Evolutionary conservation across 2,888 invertebrate species (phyloP).

Genomic region (Drosophila melanosoma): DNA sequence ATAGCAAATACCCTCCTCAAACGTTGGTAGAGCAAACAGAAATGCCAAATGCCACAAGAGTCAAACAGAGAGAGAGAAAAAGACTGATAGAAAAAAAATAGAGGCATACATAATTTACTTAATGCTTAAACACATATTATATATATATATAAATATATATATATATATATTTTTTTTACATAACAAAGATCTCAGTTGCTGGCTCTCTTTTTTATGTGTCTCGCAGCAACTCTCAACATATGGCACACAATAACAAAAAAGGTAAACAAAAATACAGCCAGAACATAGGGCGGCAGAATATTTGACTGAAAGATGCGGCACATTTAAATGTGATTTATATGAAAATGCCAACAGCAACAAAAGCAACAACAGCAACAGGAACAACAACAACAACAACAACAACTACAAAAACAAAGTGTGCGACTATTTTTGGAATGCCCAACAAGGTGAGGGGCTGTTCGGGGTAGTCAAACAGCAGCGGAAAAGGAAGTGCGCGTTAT

Average conservation of each 20-base stretch:
- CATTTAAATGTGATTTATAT: slow-evolving; percentile 74
- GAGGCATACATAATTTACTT: slow-evolving; percentile 18
- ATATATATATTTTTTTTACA: slow-evolving; percentile 34
- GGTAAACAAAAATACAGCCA: slow-evolving; percentile 51
- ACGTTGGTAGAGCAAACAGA: slow-evolving; percentile 22
- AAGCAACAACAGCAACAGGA: not conserved
- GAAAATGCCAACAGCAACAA: slow-evolving; percentile 39
- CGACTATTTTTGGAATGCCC: slow-evolving; percentile 66
- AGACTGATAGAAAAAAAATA: not conserved
- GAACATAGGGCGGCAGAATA: slow-evolving; percentile 11
- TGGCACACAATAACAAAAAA: slow-evolving; percentile 33
- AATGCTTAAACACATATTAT: slow-evolving; percentile 21
- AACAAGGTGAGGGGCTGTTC: slow-evolving; percentile 13
- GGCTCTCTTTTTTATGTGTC: not conserved
- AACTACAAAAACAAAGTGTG: slow-evolving; percentile 24
- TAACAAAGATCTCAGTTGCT: slow-evolving; percentile 27
- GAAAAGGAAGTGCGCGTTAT: slow-evolving; percentile 73
- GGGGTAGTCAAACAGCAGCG: slow-evolving; percentile 30
- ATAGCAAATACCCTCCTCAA: slow-evolving; percentile 19
- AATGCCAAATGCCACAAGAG: slow-evolving; percentile 16
- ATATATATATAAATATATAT: not conserved
- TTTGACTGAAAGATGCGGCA: slow-evolving; percentile 54
- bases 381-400: not conserved
- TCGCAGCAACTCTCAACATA: slow-evolving; percentile 26
- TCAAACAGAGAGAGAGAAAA: not conserved